Evolutionary conservation across 2,113 vertebrate genomes (phyloP).

Genomic region (Sceloporus tristichus): DNA sequence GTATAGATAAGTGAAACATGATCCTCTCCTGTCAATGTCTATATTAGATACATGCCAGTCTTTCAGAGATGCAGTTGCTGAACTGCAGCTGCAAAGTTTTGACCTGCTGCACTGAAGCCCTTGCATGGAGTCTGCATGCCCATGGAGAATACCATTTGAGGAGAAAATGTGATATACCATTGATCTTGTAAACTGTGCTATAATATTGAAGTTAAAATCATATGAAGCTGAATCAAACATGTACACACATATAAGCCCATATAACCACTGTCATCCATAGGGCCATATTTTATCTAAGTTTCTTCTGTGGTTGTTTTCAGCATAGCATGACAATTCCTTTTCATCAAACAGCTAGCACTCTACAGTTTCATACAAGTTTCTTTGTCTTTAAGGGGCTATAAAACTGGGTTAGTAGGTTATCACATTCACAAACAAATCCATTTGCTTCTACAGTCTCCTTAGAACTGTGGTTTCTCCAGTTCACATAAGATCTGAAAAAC

Average conservation of each 20-base stretch:
- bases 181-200: neutral
- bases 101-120: neutral
- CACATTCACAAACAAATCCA: neutral
- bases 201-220: neutral
- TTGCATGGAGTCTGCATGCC: neutral
- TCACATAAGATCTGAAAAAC: neutral
- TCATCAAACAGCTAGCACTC: neutral
- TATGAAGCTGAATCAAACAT: neutral
- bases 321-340: neutral
- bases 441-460: neutral
- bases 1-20: too few relatives aligned
- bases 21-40: neutral
- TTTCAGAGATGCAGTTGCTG: neutral
- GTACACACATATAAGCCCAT: neutral
- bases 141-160: neutral
- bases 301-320: neutral
- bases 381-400: neutral
- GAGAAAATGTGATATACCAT: neutral
- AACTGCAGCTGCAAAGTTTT: neutral
- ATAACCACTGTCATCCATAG: neutral
- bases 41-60: too few relatives aligned
- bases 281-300: neutral
- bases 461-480: neutral
- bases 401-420: conserved; percentile 3
- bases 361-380: neutral